A percentile compares a stretch with the other conserved stretches of the same genome.
phyloP scores from a whole-genome alignment of 2,113 vertebrate genomes.

The Puma concolor region DNA sequence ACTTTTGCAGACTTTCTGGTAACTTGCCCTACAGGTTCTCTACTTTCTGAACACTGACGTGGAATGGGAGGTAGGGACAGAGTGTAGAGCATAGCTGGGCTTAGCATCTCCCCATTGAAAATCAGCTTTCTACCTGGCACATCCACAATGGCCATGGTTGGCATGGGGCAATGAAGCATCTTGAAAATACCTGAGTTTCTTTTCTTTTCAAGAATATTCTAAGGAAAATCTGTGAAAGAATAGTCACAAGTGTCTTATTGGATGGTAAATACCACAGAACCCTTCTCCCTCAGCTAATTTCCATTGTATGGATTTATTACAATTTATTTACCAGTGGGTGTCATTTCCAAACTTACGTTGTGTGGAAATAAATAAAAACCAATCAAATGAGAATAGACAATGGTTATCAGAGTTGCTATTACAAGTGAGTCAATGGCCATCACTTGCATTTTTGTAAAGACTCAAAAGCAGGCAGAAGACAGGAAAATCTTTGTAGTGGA shows the following conservation, averaged over 20 bases:
- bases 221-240: not conserved
- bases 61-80: not conserved
- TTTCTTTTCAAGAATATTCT: not conserved
- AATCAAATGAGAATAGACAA: not conserved
- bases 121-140: not conserved
- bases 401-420: not conserved
- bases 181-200: not conserved
- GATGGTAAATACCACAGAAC: not conserved
- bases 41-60: not conserved
- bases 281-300: not conserved
- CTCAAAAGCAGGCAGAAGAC: not conserved
- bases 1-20: not conserved
- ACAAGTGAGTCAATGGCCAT: not conserved
- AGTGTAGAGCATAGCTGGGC: fast-evolving
- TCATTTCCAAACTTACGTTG: not conserved
- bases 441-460: not conserved
- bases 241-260: not conserved
- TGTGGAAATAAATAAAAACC: not conserved
- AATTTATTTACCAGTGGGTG: not conserved
- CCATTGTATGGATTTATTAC: not conserved
- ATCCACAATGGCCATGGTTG: not conserved
- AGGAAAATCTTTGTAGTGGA: too few species aligned
- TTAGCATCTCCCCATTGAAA: not conserved
- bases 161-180: not conserved
- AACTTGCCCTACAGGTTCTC: not conserved